Percentiles rank a stretch among this genome's conserved stretches.
Conservation (phyloP, 1,140 invertebrate species). For the Bemisia tabaci region DNA sequence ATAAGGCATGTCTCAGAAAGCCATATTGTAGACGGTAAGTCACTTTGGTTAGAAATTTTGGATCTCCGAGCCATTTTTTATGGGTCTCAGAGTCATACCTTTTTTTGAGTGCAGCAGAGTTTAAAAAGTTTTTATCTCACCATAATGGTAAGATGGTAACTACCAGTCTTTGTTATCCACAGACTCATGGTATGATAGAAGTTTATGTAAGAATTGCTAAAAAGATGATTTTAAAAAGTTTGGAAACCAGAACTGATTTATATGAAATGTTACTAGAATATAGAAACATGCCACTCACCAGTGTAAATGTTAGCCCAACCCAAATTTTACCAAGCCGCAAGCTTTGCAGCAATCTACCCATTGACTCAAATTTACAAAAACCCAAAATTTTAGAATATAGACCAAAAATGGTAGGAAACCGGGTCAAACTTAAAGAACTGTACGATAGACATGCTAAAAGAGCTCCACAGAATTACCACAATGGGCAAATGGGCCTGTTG, state of each 20-base stretch:
- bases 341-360: background rate
- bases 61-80: too few species aligned
- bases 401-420: background rate
- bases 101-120: too few species aligned
- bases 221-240: background rate
- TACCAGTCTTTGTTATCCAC: conserved; percentile 29
- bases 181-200: conserved; percentile 33
- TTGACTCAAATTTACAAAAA: background rate
- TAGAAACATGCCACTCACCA: background rate
- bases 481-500: too few species aligned
- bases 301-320: background rate
- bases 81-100: too few species aligned
- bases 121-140: conserved; percentile 28
- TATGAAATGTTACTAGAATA: conserved; percentile 8
- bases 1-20: too few species aligned
- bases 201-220: conserved; percentile 9
- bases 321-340: background rate
- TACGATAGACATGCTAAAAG: background rate
- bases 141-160: conserved; percentile 30
- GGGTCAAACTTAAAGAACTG: background rate
- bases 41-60: too few species aligned
- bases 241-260: background rate
- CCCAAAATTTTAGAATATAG: background rate
- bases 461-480: background rate
- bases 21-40: too few species aligned